These are phyloP conservation scores for Baccha elongata DNA, from an alignment of 2,888 invertebrate species.

Conservation along the genomic window DNA sequence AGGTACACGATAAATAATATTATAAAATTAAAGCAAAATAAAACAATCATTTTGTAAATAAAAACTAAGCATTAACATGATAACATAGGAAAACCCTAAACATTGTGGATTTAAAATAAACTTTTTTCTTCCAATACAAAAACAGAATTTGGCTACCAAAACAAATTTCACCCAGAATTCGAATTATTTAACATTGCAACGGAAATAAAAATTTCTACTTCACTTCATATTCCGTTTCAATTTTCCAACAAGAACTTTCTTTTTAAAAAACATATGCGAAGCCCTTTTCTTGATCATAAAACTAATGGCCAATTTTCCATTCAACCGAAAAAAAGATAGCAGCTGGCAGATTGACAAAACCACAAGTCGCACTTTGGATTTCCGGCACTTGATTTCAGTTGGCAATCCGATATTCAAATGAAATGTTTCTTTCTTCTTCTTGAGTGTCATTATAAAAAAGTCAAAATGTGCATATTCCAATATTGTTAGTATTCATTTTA, in stretches of 20 bases:
- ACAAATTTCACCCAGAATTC: no score
- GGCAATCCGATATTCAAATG: neutral
- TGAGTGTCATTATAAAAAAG: neutral
- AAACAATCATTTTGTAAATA: no score
- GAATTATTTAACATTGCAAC: neutral
- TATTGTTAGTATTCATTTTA: no score
- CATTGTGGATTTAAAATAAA: no score
- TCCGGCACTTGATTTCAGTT: neutral
- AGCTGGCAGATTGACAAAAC: conserved; percentile 1
- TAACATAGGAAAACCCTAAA: no score
- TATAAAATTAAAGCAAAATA: no score
- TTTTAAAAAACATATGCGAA: neutral
- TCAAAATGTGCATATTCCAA: neutral
- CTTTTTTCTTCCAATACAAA: no score
- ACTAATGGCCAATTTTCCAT: neutral
- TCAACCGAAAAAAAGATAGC: neutral
- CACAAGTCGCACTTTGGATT: neutral
- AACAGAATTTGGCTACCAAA: no score
- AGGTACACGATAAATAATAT: no score
- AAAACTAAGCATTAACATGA: no score
- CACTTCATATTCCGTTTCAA: neutral
- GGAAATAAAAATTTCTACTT: neutral
- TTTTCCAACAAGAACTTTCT: neutral
- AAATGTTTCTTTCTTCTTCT: neutral
- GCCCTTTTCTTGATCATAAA: neutral